Evolutionary conservation across 2,888 invertebrate genomes (phyloP), one percentile per base, ranked within the genome.

Genomic region (Cistogaster globosa): DNA sequence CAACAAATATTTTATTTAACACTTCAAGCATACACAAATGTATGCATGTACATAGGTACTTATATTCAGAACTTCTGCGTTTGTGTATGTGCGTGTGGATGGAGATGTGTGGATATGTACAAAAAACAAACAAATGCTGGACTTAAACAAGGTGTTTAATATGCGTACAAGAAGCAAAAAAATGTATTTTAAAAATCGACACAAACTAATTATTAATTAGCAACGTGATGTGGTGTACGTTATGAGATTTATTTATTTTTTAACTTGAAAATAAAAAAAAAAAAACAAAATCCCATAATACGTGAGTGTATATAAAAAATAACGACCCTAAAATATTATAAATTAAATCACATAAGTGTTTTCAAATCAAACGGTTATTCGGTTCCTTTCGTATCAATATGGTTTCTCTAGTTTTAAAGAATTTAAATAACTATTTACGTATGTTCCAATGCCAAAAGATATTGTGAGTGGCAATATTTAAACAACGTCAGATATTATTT

Each of bases 191-290:
- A 51, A 67, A 78, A 80, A 48, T 58, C 51, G 60, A 75, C 60
- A 75, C 75, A 74, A 75, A 75, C 75, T 81, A 74, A 75, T 81
- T 81, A 68, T 75, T 81, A 81, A 81, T 81, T 75, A 81, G 74
- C 75, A 75, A 81, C 75, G 68, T 75, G 74, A 57, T 75, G 60
- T 68, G 74, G 26, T 81, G 60, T 72, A 72, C 72, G 72, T 67
- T 72, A 42, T 48, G 42, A 42, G 42, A 63, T 38, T 53, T 72
- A 51, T 51, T n/a, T 51, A 2, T 51, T 51, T 51, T 51, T 18
- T 18, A 42, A 42, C 42, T 42, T n/a, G n/a, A n/a, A n/a, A n/a
- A n/a, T n/a, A n/a, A n/a, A n/a, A n/a, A n/a, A 6, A 42, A 11
- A 42, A 42, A 42, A 38, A 38, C 1, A 38, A 42, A 42, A 42